Evolutionary conservation across 2,888 invertebrate species (phyloP), one percentile per base, ranked within the genome.

Genomic region (Listrodromus nycthemerus): DNA sequence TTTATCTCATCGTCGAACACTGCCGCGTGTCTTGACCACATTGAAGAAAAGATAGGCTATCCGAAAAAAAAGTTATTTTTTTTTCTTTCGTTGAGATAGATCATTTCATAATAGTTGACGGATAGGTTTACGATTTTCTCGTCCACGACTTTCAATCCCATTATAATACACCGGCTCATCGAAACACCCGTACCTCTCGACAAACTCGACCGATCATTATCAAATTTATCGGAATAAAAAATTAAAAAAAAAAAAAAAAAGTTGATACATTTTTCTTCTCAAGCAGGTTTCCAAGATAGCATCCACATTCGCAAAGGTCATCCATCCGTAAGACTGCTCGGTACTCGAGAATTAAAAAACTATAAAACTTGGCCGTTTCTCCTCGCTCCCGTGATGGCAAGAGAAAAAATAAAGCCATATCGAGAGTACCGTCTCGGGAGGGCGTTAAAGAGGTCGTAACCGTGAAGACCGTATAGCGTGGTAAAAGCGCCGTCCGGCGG

Each of bases 361-460:
- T 41, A 41, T 41, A 16, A 41, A 41, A 41, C 55, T 24, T 55
- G 4, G 8, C 24, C 55, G 21, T 21, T 24, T 55, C 21, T 24
- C 55, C 24, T 21, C 10, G 21, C 21, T 13, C 21, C 55, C 21
- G 21, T 4, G 10, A 10, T 21, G 24, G 13, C 5, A 73, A 58
- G 48, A 48, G 58, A 21, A 50, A 48, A 41, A 65, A 71, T n/a
- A 58, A 65, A 27, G 16, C 50, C 61, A 37, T 70, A 70, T 70
- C 70, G 78, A 19, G 61, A 58, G 33, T 73, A 58, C 37, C 71
- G 65, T 52, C 73, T 55, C 37, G 73, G 79, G 65, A 66, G 79
- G 48, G 61, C 80, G 58, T 48, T 74, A 67, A 74, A 80, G 67
- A 74, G 74, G 74, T 80, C 73, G 73, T 74, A 74, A 74, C 66